These are phyloP conservation scores for Tokudaia tokunoshimensis DNA, from an alignment of 2,797 vertebrate genomes.

Conservation along the genomic window DNA sequence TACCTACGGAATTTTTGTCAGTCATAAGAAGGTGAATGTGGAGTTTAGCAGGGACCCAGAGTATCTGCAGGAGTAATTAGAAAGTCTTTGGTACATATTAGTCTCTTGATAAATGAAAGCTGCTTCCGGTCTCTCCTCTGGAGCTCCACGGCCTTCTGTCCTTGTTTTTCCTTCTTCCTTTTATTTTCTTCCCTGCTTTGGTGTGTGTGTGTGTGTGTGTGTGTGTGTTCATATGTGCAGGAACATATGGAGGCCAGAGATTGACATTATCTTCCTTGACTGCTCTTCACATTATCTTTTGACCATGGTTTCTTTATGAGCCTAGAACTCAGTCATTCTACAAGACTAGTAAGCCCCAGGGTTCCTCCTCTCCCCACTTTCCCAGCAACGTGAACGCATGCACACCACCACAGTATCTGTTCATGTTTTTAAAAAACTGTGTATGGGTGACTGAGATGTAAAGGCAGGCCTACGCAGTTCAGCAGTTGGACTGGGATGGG, in stretches of 20 bases:
- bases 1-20: background rate
- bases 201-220: background rate
- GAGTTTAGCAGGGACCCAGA: background rate
- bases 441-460: background rate
- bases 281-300: background rate
- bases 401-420: background rate
- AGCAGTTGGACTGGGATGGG: background rate
- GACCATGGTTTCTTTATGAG: background rate
- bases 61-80: background rate
- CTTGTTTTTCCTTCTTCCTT: background rate
- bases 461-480: background rate
- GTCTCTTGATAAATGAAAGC: background rate
- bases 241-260: background rate
- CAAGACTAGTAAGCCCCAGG: background rate
- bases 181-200: background rate
- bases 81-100: background rate
- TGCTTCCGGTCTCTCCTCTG: background rate
- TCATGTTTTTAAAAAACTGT: background rate
- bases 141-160: background rate
- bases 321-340: background rate
- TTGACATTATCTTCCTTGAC: background rate
- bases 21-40: background rate
- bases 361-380: background rate
- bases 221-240: too few relatives aligned
- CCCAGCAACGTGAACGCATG: background rate